Evolutionary conservation across 2,888 invertebrate species (phyloP), one percentile per base, ranked within the genome.

Genomic region (Erannis defoliaria): DNA sequence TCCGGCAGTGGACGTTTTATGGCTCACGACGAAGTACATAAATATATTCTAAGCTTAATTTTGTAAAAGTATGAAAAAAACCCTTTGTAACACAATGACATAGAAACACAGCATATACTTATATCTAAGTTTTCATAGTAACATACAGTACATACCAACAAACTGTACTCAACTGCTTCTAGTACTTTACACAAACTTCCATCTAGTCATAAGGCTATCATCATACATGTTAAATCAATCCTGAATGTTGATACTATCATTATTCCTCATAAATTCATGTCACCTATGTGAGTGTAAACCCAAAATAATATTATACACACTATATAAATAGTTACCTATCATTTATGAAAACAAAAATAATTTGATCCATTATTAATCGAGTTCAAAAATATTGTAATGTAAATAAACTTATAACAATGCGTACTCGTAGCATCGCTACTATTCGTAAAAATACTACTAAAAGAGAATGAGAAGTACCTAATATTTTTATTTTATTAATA

Each of bases 181-280:
- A 42, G 21, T 18, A 37, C 37, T 18, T 37, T 42, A 42, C 40
- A 38, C 19, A n/a, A 21, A 10, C 19, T 38, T 0, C 21, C 42
- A 42, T 23, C 12, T 18, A 21, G 19, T 21, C 42, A 42, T 12
- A 42, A 42, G n/a, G n/a, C n/a, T 42, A n/a, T 42, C 42, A 21
- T 21, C 12, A 18, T 4, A n/a, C n/a, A 26, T 45, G 16, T 26
- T 26, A 1, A 10, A 1, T 3, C 5, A 26, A 26, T 26, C 8
- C 26, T 26, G 14, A n/a, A n/a, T n/a, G n/a, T n/a, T n/a, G n/a
- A n/a, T n/a, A n/a, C 14, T 45, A 26, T 26, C 43, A 26, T 26
- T 45, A 4, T 26, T 26, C 43, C n/a, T 42, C 42, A 42, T 42
- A 21, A 42, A 26, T n/a, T n/a, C 1, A 14, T n/a, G 23, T 43